Percentiles rank a stretch among this genome's conserved stretches.
These are phyloP conservation scores for Temnothorax ravouxi DNA, from an alignment of 2,888 invertebrate genomes.

Conservation along the genomic window DNA sequence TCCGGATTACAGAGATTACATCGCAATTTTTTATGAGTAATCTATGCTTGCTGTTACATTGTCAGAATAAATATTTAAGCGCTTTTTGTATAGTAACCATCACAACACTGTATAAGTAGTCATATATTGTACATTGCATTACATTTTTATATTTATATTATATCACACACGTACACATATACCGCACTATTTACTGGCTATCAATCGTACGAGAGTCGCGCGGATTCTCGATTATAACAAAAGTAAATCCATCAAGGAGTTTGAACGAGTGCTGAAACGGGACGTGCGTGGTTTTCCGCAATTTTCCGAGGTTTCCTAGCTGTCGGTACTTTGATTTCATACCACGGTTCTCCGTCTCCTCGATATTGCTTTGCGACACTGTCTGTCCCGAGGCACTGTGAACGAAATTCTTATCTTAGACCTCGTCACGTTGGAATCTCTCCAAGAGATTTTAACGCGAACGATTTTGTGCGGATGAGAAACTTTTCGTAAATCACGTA, in stretches of 20 bases:
- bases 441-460: slow-evolving; percentile 72
- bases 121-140: not conserved
- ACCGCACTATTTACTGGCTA: not conserved
- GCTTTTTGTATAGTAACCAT: too few relatives aligned
- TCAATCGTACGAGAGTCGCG: not conserved
- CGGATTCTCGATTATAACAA: slow-evolving; percentile 10
- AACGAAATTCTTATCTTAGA: slow-evolving; percentile 73
- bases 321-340: slow-evolving; percentile 59
- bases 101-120: not conserved
- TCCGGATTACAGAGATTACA: slow-evolving; percentile 11
- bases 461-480: slow-evolving; percentile 69
- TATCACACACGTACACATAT: not conserved
- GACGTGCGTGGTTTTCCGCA: slow-evolving; percentile 14
- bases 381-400: slow-evolving; percentile 54
- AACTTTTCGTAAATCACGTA: slow-evolving; percentile 76
- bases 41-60: slow-evolving; percentile 8
- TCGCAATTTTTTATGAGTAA: slow-evolving; percentile 6
- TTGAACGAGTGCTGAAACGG: slow-evolving; percentile 22
- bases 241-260: slow-evolving; percentile 10
- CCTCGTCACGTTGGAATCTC: slow-evolving; percentile 65
- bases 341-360: slow-evolving; percentile 51
- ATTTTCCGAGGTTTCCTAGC: slow-evolving; percentile 45
- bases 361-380: slow-evolving; percentile 72
- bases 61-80: slow-evolving; percentile 5
- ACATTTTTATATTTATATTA: not conserved